These are phyloP conservation scores for Halictus quadricinctus DNA, from an alignment of 2,888 invertebrate genomes.

Conservation along the genomic window DNA sequence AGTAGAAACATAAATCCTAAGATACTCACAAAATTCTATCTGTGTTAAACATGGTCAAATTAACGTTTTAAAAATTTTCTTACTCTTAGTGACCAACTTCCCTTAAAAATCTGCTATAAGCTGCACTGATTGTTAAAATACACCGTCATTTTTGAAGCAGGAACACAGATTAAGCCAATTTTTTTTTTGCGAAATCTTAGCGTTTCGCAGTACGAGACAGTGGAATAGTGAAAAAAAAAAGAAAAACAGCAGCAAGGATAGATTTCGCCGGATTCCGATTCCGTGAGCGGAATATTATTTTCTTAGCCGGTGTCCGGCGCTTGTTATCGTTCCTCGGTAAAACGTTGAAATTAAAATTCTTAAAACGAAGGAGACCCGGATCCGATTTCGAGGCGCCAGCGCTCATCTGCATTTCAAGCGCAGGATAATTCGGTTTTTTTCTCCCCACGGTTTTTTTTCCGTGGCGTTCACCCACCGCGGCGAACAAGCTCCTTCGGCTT, in stretches of 20 bases:
- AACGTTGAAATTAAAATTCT: slow-evolving; percentile 60
- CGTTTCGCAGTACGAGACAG: not conserved
- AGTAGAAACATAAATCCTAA: no score
- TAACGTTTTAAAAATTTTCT: no score
- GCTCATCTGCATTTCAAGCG: slow-evolving; percentile 58
- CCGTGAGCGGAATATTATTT: slow-evolving; percentile 9
- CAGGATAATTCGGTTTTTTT: slow-evolving; percentile 45
- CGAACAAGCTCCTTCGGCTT: slow-evolving; percentile 21
- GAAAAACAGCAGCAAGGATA: not conserved
- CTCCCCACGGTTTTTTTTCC: no score
- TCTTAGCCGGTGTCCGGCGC: not conserved
- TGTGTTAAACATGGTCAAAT: no score
- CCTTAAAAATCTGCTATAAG: no score
- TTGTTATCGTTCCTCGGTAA: slow-evolving; percentile 40
- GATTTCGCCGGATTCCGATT: not conserved
- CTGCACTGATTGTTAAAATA: not conserved
- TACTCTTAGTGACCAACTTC: no score
- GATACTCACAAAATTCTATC: no score
- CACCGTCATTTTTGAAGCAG: not conserved
- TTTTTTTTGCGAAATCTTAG: not conserved
- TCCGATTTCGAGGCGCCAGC: slow-evolving; percentile 39
- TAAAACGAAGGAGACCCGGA: slow-evolving; percentile 36
- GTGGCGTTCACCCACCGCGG: not conserved
- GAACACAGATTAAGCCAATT: not conserved
- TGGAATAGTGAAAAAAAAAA: not conserved